Percentiles rank a stretch among this genome's conserved stretches.
These are phyloP conservation scores for Heliangelus exortis DNA, from an alignment of 2,797 vertebrate species.

Conservation along the genomic window DNA sequence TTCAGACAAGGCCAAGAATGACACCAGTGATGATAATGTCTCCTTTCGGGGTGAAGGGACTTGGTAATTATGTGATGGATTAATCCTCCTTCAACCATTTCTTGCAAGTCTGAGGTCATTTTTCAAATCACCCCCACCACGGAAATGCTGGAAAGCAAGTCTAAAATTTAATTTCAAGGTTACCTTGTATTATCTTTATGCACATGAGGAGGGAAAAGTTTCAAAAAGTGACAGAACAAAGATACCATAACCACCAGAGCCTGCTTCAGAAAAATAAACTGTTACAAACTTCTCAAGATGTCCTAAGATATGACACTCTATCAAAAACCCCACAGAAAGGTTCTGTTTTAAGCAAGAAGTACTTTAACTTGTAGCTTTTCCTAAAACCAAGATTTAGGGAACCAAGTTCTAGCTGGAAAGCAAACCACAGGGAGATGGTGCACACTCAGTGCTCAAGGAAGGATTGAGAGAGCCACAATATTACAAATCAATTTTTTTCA, in stretches of 20 bases:
- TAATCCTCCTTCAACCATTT: background rate
- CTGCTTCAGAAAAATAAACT: background rate
- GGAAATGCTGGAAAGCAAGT: background rate
- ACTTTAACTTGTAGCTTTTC: background rate
- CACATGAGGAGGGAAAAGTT: background rate
- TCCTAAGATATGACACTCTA: background rate
- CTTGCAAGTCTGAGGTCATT: background rate
- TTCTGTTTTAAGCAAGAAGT: background rate
- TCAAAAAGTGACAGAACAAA: background rate
- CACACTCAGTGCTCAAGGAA: rapidly evolving
- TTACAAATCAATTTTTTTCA: background rate
- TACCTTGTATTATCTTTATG: background rate
- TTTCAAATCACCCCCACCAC: background rate
- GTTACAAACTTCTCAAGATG: background rate
- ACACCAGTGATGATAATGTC: background rate
- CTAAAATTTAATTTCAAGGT: background rate
- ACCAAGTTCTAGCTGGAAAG: background rate
- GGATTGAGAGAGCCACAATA: background rate
- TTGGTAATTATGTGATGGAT: background rate
- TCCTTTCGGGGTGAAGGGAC: background rate
- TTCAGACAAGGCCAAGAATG: background rate
- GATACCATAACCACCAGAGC: background rate
- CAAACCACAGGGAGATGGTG: background rate
- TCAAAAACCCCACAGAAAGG: background rate
- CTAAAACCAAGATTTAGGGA: background rate